Base-by-base conservation (phyloP, 2,113 vertebrate genomes). In the Falcunculus frontatus region DNA sequence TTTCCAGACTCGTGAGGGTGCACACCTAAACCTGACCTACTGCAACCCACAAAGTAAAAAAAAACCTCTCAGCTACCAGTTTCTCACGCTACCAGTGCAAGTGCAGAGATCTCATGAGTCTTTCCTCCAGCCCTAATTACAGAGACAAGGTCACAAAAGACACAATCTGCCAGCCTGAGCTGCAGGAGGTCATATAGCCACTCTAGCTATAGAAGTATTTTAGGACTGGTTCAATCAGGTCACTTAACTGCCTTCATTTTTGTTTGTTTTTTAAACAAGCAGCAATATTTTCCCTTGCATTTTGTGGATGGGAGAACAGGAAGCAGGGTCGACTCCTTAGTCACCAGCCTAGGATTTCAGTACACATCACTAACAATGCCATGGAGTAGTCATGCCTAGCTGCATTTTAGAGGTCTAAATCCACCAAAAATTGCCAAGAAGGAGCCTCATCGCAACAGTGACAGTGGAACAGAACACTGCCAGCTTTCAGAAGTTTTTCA, bases 221-320 rank as follows among this genome's bases (percentile, higher is more conserved):
- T 85, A 87, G 73, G 88, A 88, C 26, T 29, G 82, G 91, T 94
- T 90, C 84, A 88, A 27, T 41, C 46, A 65, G 91, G 89, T 94
- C 94, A 95, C 49, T 86, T 78, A 27, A 47, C 35, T 84, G 80
- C 37, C 52, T 87, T 84, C 29, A 39, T 90, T 49, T 13, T 4
- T 32, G 37, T 29, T 78, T 84, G 30, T 44, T 90, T 92, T 93
- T 64, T 26, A 84, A 94, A 83, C 49, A 85, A 65, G 56, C 35
- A 86, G 60, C 22, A 93, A 16, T 67, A 75, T 84, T 95, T 96
- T 92, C 86, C 76, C 19, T 74, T 68, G 26, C 7, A 5, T 70
- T 87, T 70, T 87, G 60, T 32, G 22, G 52, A 20, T 39, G 42
- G 41, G 63, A 86, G 26, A 79, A 69, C 4, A 90, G 79, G 53